These are phyloP conservation scores for Melinaea marsaeus DNA, from an alignment of 2,888 invertebrate genomes.

Conservation along the genomic window DNA sequence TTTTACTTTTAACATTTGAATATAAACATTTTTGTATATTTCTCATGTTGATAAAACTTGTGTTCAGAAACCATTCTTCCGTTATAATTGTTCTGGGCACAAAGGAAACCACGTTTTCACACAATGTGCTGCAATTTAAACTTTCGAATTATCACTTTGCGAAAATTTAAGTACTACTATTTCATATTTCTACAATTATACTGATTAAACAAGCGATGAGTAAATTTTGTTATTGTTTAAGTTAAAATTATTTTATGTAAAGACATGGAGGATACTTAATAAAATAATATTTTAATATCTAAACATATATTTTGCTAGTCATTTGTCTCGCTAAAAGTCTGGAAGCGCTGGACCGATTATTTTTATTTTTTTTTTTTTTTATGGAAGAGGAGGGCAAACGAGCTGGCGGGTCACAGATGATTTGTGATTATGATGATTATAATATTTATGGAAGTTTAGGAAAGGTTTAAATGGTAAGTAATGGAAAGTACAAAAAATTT, in stretches of 20 bases:
- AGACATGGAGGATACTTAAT: too few species aligned
- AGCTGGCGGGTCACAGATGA: too few species aligned
- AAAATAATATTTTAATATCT: too few species aligned
- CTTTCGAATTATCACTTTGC: slow-evolving; percentile 4
- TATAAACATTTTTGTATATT: slow-evolving; percentile 5
- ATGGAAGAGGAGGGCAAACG: too few species aligned
- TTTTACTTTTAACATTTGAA: neutral
- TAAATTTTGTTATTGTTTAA: neutral
- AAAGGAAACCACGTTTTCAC: slow-evolving; percentile 2
- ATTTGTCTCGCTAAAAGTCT: too few species aligned
- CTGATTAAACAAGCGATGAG: neutral
- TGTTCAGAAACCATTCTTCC: neutral
- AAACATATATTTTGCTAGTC: too few species aligned
- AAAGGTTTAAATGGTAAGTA: too few species aligned
- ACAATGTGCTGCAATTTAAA: slow-evolving; percentile 5
- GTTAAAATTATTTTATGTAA: neutral
- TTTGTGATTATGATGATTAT: too few species aligned
- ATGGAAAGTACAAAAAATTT: too few species aligned
- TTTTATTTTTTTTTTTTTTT: too few species aligned
- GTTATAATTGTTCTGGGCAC: slow-evolving; percentile 3
- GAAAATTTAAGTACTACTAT: neutral
- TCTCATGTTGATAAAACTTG: neutral
- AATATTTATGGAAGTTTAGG: too few species aligned
- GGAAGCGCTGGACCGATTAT: too few species aligned
- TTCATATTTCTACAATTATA: neutral